A percentile compares a stretch with the other conserved stretches of the same genome.
These are phyloP conservation scores for Platycheirus rosarum DNA, from an alignment of 2,888 invertebrate genomes.

Conservation along the genomic window DNA sequence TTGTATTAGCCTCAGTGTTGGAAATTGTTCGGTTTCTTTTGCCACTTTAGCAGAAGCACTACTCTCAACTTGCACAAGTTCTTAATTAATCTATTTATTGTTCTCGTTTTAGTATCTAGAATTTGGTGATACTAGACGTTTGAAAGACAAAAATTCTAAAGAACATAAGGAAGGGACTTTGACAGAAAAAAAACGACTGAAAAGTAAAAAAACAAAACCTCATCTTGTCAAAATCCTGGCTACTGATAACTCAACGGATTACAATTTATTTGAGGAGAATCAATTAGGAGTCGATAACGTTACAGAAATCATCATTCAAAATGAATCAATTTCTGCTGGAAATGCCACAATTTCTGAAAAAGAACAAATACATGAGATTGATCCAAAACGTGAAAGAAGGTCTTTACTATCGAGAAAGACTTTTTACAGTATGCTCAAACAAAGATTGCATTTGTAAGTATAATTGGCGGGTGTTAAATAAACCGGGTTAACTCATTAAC, in stretches of 20 bases:
- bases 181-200: neutral
- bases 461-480: slow-evolving; percentile 19
- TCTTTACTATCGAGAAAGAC: slow-evolving; percentile 77
- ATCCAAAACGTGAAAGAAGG: slow-evolving; percentile 62
- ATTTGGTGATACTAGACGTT: slow-evolving; percentile 16
- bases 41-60: no score
- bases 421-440: slow-evolving; percentile 78
- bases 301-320: neutral
- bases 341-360: neutral
- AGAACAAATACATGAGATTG: neutral
- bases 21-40: no score
- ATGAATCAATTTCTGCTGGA: neutral
- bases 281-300: neutral
- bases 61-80: no score
- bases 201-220: neutral
- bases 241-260: slow-evolving; percentile 3
- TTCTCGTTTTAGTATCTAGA: slow-evolving; percentile 31
- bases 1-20: no score
- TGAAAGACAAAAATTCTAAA: slow-evolving; percentile 12
- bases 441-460: slow-evolving; percentile 77
- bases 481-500: slow-evolving; percentile 1
- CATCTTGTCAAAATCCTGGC: neutral
- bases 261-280: neutral
- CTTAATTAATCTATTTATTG: no score
- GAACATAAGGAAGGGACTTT: neutral